phyloP scores from a whole-genome alignment of 2,888 invertebrate species.

The Drosophila mercatorum region DNA sequence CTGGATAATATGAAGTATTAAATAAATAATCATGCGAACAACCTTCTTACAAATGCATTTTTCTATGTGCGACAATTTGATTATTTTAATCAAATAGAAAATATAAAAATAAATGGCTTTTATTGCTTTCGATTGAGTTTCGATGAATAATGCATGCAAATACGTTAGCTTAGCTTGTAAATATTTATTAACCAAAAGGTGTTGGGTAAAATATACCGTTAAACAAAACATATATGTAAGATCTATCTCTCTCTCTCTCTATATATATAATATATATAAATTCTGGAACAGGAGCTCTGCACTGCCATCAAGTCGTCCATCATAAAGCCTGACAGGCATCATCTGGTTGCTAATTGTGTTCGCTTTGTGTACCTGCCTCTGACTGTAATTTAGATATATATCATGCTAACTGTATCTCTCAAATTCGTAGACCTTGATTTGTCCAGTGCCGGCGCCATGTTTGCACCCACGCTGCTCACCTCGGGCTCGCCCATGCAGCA shows the following conservation, averaged over 20 bases:
- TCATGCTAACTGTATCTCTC: constrained; percentile 21
- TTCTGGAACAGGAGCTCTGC: constrained; percentile 1
- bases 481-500: constrained; percentile 75
- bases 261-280: constrained; percentile 2
- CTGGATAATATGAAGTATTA: constrained; percentile 35
- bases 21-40: constrained; percentile 68
- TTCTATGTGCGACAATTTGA: constrained; percentile 18
- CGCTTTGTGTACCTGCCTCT: constrained; percentile 21
- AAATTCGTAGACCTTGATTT: constrained; percentile 63
- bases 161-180: constrained; percentile 51
- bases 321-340: not conserved
- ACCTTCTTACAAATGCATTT: constrained; percentile 61
- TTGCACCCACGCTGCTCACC: constrained; percentile 57
- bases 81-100: not conserved
- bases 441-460: constrained; percentile 51
- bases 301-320: constrained; percentile 12
- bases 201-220: constrained; percentile 15
- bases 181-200: constrained; percentile 24
- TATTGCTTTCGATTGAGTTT: constrained; percentile 18
- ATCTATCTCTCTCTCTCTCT: not conserved
- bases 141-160: constrained; percentile 32
- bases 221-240: constrained; percentile 14
- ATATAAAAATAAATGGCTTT: not conserved
- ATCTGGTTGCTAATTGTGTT: constrained; percentile 17
- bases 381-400: not conserved